Percentiles rank a stretch among this genome's conserved stretches.
Conservation (phyloP, 35 echinoderm and acorn worm genomes). For the Apostichopus californicus region DNA sequence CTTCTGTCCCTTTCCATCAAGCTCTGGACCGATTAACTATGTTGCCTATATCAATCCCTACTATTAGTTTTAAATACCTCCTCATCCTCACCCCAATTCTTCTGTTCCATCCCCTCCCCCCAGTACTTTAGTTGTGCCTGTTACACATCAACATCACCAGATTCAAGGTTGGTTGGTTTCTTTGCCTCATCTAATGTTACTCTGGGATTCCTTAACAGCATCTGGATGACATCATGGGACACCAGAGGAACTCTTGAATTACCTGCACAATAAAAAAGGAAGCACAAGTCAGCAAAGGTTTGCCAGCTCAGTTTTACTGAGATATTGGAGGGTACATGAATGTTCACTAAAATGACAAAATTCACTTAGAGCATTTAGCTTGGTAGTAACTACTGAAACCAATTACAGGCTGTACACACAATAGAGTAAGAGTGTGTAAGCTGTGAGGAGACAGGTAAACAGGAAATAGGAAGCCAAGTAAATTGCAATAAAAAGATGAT, state of each 20-base stretch:
- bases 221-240: conserved; percentile 73
- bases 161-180: neutral
- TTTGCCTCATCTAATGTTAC: conserved; percentile 63
- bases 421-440: too few species aligned
- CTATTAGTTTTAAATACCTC: too few species aligned
- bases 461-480: too few species aligned
- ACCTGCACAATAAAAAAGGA: neutral
- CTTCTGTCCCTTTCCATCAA: too few species aligned
- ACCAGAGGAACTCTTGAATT: conserved; percentile 57
- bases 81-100: neutral
- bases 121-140: neutral
- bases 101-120: neutral
- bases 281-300: neutral
- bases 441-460: too few species aligned
- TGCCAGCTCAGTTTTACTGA: too few species aligned
- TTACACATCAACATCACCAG: conserved; percentile 5
- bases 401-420: too few species aligned
- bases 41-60: too few species aligned
- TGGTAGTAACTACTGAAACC: too few species aligned
- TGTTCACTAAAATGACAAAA: neutral
- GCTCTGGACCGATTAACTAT: too few species aligned
- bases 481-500: too few species aligned
- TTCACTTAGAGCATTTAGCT: too few species aligned
- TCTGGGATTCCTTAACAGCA: conserved; percentile 84
- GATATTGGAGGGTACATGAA: neutral